Evolutionary conservation across 2,113 vertebrate genomes (phyloP).

Genomic region (Gobio gobio): DNA sequence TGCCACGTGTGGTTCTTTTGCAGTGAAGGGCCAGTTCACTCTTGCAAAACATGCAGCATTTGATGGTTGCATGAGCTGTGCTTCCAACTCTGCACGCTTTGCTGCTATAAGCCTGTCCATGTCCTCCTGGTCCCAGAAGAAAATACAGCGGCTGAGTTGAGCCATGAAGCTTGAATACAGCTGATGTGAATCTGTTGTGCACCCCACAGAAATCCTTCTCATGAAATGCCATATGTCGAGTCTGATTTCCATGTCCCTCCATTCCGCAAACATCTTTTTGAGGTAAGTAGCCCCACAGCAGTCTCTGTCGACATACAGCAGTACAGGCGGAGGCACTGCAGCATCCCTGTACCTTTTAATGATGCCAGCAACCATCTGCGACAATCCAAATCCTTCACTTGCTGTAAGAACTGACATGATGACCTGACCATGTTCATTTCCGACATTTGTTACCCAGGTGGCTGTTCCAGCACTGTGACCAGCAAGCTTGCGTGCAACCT

Average conservation of each 20-base stretch:
- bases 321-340: background rate
- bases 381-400: background rate
- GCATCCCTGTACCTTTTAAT: background rate
- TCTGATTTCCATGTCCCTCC: background rate
- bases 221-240: background rate
- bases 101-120: background rate
- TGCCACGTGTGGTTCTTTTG: slow-evolving; percentile 1
- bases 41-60: background rate
- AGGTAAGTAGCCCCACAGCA: background rate
- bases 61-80: background rate
- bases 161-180: background rate
- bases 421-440: background rate
- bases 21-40: slow-evolving; percentile 1
- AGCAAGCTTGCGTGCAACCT: slow-evolving; percentile 35
- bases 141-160: background rate
- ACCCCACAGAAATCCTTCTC: background rate
- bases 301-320: background rate
- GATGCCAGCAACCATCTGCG: background rate
- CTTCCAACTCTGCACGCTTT: background rate
- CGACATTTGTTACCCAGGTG: slow-evolving; percentile 18
- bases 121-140: background rate
- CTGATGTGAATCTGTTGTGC: background rate
- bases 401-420: background rate
- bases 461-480: slow-evolving; percentile 28
- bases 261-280: background rate